A percentile compares a stretch with the other conserved stretches of the same genome.
Conservation (phyloP, 2,113 vertebrate species). For the Cheilinus undulatus region DNA sequence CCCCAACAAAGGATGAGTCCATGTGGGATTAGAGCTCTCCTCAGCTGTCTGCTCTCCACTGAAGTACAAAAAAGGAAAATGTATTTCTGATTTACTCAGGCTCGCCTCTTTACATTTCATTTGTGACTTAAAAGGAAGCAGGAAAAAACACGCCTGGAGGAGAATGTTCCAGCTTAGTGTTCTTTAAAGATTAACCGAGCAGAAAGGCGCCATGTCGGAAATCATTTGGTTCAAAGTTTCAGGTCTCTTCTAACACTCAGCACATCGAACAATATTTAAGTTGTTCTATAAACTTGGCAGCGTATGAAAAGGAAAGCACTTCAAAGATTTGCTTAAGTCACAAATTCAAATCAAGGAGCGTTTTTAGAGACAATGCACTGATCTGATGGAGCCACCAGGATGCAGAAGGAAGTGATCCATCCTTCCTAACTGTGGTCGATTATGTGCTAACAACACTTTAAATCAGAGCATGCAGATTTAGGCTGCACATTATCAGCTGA, state of each 20-base stretch:
- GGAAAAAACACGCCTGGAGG: neutral
- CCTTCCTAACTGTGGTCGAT: no score
- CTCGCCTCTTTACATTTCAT: slow-evolving; percentile 22
- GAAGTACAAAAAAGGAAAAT: neutral
- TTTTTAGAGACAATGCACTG: no score
- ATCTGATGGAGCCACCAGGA: no score
- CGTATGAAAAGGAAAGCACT: neutral
- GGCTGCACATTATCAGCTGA: no score
- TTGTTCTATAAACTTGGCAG: neutral
- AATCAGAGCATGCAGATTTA: no score
- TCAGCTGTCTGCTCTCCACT: slow-evolving; percentile 27
- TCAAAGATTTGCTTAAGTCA: neutral
- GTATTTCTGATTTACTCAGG: slow-evolving; percentile 23
- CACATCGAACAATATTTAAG: neutral
- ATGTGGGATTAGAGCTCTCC: slow-evolving; percentile 36
- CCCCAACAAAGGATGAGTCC: slow-evolving; percentile 28
- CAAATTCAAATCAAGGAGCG: neutral
- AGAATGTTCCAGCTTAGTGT: neutral
- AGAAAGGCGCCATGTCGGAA: neutral
- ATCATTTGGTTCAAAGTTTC: slow-evolving; percentile 3
- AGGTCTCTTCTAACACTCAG: neutral
- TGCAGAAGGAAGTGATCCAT: no score
- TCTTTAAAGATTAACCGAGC: slow-evolving; percentile 19
- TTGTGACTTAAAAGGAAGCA: slow-evolving; percentile 23
- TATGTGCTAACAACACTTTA: no score